phyloP scores from a whole-genome alignment of 2,888 invertebrate species.

The Lycophotia porphyrea region DNA sequence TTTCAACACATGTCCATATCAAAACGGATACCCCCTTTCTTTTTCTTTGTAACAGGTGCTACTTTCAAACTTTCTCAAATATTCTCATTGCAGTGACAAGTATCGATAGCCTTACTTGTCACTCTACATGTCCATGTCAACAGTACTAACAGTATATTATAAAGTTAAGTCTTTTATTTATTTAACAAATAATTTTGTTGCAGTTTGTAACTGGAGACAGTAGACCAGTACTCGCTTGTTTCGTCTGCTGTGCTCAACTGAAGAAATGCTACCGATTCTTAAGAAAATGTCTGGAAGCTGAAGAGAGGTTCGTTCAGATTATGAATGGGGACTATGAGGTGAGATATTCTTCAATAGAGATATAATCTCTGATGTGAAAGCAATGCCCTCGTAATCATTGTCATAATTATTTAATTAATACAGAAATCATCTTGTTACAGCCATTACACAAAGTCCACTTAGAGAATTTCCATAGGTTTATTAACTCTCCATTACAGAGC shows the following conservation, averaged over 20 bases:
- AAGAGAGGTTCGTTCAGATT: not conserved
- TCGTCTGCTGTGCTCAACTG: not conserved
- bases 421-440: not conserved
- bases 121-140: too few relatives aligned
- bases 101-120: too few relatives aligned
- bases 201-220: slow-evolving; percentile 64
- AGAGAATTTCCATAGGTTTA: not conserved
- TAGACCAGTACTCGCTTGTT: slow-evolving; percentile 65
- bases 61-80: too few relatives aligned
- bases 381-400: not conserved
- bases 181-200: slow-evolving; percentile 8
- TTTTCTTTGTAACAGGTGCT: too few relatives aligned
- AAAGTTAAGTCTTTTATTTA: not conserved
- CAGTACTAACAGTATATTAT: too few relatives aligned
- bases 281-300: not conserved
- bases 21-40: too few relatives aligned
- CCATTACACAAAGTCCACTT: not conserved
- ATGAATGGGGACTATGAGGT: not conserved
- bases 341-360: not conserved
- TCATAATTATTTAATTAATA: not conserved
- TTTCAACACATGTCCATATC: too few relatives aligned
- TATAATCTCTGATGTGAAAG: not conserved
- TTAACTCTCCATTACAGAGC: not conserved
- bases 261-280: not conserved
- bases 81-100: too few relatives aligned